Evolutionary conservation across 2,888 invertebrate species (phyloP), one percentile per base, ranked within the genome.

Genomic region (Agrilus mali): DNA sequence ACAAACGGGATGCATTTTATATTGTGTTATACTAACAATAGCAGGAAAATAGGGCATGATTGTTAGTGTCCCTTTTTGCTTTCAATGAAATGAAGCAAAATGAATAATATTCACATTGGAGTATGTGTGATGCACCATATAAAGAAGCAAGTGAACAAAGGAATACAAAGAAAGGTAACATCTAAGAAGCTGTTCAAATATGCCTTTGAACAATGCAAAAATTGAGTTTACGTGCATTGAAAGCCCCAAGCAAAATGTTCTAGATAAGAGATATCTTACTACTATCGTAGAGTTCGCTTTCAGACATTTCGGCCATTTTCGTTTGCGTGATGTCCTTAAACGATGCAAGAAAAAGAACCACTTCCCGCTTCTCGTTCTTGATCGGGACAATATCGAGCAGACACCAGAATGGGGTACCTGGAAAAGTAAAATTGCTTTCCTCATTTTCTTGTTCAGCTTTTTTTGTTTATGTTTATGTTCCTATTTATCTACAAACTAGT

Each of bases 351-450:
- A 92, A 95, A 58, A 95, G 74, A 27, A 95, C 95, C 61, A 95
- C 94, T 73, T 94, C 93, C 50, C 93, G 80, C 69, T 95, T 95
- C 68, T 95, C 95, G 77, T 95, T 95, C 74, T 95, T 95, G 70
- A 95, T 95, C 62, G 95, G 95, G 50, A 95, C 94, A 67, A 95
- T 92, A 71, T 95, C 95, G 70, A 95, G 77, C 56, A 95, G 77
- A 71, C 94, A 95, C 87, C 93, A 90, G 70, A 95, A 95, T 42
- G 89, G 85, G 55, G 82, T 80, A 52, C 88, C 93, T 93, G 75
- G 38, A 70, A 65, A 45, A 44, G 45, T 47, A 40, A 20, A 43
- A 31, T 31, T 32, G 15, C 14, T 35, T 35, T 35, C 2, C 12
- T 35, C 10, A 35, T 7, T 35, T 20, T 17, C 15, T 3, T 16